These are phyloP conservation scores for Oenanthe oenanthe DNA, from an alignment of 2,113 vertebrate genomes.

Conservation along the genomic window DNA sequence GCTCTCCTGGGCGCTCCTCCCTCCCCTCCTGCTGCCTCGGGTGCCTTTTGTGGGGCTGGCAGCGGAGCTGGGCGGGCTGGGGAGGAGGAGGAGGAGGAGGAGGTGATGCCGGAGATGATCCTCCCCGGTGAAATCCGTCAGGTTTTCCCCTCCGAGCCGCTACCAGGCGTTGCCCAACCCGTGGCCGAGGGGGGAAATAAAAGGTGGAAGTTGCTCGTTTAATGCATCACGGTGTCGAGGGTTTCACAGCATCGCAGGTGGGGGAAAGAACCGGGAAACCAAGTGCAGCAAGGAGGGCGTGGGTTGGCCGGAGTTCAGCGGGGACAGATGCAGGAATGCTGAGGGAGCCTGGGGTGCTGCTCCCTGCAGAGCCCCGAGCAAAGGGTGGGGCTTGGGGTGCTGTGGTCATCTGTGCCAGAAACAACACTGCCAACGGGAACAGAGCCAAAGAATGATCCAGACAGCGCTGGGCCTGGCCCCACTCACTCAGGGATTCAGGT, in stretches of 20 bases:
- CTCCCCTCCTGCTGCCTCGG: accelerated
- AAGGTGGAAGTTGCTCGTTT: not conserved
- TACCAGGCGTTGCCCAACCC: not conserved
- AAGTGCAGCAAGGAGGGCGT: not conserved
- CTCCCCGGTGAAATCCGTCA: accelerated
- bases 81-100: not conserved
- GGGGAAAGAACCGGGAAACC: not conserved
- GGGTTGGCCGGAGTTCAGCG: not conserved
- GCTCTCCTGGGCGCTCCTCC: not conserved
- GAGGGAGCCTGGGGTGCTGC: not conserved
- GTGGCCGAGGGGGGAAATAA: not conserved
- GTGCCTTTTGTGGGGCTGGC: not conserved
- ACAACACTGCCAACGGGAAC: accelerated
- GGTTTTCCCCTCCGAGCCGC: accelerated
- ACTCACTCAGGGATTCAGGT: not conserved
- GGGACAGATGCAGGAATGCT: not conserved
- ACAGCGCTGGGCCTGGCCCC: not conserved
- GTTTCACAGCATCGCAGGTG: not conserved
- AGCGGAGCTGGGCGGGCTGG: not conserved
- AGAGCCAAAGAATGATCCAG: not conserved
- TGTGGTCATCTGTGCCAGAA: not conserved
- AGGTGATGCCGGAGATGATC: not conserved
- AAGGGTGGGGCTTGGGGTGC: not conserved
- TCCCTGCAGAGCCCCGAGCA: not conserved
- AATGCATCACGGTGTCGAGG: accelerated